Evolutionary conservation across 2,888 invertebrate species (phyloP).

Genomic region (Dryobotodes eremita): DNA sequence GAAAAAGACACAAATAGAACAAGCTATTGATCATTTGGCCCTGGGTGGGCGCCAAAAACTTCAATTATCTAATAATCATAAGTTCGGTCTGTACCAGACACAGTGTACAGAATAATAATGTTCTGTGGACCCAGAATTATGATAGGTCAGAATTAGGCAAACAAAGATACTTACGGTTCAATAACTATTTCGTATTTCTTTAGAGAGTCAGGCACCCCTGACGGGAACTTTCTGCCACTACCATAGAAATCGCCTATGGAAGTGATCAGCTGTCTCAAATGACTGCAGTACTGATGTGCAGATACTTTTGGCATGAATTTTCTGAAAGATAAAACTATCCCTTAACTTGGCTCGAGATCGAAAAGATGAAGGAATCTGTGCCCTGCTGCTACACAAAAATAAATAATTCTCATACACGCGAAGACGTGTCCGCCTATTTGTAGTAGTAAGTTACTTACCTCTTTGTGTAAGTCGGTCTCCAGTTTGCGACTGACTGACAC

Average conservation of each 20-base stretch:
- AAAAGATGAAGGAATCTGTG: not conserved
- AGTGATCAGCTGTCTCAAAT: constrained; percentile 96
- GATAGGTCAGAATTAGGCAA: not conserved
- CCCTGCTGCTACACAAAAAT: not conserved
- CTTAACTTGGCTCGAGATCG: not conserved
- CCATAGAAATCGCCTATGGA: constrained; percentile 93
- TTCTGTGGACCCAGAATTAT: not conserved
- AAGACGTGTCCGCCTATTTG: not conserved
- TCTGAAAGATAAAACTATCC: constrained; percentile 85
- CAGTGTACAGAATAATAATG: too few species aligned
- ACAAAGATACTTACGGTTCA: constrained; percentile 93
- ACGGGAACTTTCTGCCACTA: constrained; percentile 91
- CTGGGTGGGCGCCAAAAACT: not conserved
- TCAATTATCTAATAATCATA: not conserved
- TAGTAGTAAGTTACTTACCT: not conserved
- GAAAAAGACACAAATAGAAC: too few species aligned
- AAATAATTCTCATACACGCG: not conserved
- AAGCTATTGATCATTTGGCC: not conserved
- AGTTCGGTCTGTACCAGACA: too few species aligned
- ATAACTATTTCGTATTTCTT: constrained; percentile 95
- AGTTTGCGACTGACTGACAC: not conserved
- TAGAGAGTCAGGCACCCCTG: constrained; percentile 93
- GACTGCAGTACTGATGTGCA: constrained; percentile 96
- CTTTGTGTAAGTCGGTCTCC: not conserved
- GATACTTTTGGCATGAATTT: constrained; percentile 98